Conservation (phyloP, 2,797 vertebrate genomes). For the Bufotes viridis region DNA sequence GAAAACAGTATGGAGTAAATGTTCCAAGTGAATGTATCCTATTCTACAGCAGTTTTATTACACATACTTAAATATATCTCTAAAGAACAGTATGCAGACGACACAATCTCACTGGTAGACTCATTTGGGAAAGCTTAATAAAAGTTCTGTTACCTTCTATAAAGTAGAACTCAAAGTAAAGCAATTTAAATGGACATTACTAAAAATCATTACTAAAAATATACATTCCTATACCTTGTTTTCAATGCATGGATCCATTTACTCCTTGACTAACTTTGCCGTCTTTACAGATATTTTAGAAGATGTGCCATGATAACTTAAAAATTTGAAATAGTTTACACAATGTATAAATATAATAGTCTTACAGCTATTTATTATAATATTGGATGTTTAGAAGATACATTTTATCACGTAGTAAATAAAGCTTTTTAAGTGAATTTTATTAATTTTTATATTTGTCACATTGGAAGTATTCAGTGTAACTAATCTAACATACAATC, state of each 20-base stretch:
- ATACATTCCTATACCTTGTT: not conserved
- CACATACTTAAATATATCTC: not conserved
- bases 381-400: not conserved
- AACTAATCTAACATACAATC: not conserved
- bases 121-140: not conserved
- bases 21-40: slow-evolving; percentile 7
- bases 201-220: not conserved
- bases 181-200: not conserved
- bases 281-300: not conserved
- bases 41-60: not conserved
- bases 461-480: not conserved
- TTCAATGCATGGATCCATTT: not conserved
- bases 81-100: slow-evolving; percentile 9
- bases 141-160: slow-evolving; percentile 2
- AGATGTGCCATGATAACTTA: not conserved
- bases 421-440: not conserved
- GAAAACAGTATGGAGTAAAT: slow-evolving; percentile 6
- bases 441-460: not conserved
- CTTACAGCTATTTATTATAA: not conserved
- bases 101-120: not conserved
- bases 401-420: not conserved
- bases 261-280: not conserved
- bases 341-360: not conserved
- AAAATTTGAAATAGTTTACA: not conserved
- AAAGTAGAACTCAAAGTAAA: not conserved